phyloP scores from a whole-genome alignment of 2,888 invertebrate species.

The Sialis fuliginosa region DNA sequence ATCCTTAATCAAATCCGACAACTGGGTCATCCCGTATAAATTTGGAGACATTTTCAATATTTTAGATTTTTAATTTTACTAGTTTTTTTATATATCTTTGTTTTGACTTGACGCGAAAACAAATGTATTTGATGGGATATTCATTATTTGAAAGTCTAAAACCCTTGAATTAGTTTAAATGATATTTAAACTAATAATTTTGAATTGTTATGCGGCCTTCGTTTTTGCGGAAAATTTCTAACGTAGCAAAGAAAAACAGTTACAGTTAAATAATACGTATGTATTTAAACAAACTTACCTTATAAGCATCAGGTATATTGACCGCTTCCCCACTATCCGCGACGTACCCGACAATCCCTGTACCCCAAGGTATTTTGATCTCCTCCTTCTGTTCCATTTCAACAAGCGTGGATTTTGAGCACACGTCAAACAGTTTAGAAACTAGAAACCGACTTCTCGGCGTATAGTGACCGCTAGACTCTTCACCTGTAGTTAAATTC shows the following conservation, averaged over 20 bases:
- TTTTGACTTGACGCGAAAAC: no score
- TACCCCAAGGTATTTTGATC: conserved; percentile 87
- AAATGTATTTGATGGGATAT: no score
- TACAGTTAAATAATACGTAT: background rate
- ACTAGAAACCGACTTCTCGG: conserved; percentile 53
- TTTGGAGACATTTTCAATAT: no score
- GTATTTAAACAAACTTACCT: conserved; percentile 37
- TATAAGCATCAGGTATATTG: conserved; percentile 91
- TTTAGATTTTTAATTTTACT: no score
- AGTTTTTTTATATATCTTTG: no score
- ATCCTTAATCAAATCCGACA: no score
- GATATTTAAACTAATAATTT: background rate
- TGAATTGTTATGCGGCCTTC: background rate
- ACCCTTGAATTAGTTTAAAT: no score
- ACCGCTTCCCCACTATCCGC: conserved; percentile 84
- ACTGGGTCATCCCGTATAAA: no score
- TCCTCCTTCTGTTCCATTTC: conserved; percentile 88
- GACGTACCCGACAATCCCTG: conserved; percentile 87
- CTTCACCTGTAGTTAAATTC: conserved; percentile 9
- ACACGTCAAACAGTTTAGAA: conserved; percentile 89
- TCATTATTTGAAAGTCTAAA: background rate
- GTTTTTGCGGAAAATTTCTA: background rate
- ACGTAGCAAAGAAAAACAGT: background rate
- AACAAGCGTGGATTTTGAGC: conserved; percentile 77
- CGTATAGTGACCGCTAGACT: background rate